Conservation (phyloP, 2,888 invertebrate genomes). For the Pseudococcus viburni region DNA sequence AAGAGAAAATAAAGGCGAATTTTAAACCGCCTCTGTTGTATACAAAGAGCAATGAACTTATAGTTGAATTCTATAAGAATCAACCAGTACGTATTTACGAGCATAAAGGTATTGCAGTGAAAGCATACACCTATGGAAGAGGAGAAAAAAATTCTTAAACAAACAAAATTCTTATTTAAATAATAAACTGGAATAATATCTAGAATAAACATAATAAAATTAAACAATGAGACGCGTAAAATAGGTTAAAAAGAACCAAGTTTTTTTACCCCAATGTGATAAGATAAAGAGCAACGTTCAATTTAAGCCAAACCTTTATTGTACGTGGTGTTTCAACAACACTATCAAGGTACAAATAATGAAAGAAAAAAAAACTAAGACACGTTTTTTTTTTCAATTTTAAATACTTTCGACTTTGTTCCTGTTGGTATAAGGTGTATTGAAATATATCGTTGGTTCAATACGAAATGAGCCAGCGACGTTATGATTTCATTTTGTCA, state of each 20-base stretch:
- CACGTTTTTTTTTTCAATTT: not conserved
- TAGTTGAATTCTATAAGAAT: not conserved
- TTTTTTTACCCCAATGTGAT: conserved; percentile 53
- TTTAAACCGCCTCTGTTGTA: not conserved
- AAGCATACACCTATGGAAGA: not conserved
- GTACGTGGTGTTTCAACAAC: conserved; percentile 37
- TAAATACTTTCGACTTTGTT: conserved; percentile 7
- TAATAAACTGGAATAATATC: conserved; percentile 65
- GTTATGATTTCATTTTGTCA: not conserved
- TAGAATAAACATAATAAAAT: conserved; percentile 62
- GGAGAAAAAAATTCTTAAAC: conserved; percentile 47
- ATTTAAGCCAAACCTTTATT: conserved; percentile 64
- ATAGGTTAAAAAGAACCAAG: conserved; percentile 62
- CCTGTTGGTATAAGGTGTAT: not conserved
- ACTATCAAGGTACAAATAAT: conserved; percentile 47
- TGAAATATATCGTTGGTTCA: not conserved
- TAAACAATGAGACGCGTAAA: conserved; percentile 60
- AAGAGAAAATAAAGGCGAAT: not conserved
- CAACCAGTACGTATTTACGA: no score
- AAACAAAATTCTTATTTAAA: conserved; percentile 61
- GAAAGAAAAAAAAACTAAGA: not conserved
- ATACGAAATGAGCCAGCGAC: not conserved
- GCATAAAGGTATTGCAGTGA: no score
- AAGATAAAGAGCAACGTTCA: conserved; percentile 52
- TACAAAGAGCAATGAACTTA: conserved; percentile 16